Conservation (phyloP, 2,888 invertebrate species). For the Caenorhabditis panamensis region DNA sequence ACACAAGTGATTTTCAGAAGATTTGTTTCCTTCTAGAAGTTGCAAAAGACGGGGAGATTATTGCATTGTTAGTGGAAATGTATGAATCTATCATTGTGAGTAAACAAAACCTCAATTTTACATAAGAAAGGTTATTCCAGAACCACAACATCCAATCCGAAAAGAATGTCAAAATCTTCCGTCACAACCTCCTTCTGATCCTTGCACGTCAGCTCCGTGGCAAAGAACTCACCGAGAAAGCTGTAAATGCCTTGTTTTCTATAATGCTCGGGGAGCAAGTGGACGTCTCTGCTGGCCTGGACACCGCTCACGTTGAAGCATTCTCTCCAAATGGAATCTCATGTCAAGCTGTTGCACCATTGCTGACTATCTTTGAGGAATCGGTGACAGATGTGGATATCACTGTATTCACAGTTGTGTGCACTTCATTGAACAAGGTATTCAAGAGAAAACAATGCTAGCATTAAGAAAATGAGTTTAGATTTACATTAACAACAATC, state of each 20-base stretch:
- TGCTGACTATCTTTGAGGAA: slow-evolving; percentile 70
- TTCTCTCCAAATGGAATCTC: slow-evolving; percentile 72
- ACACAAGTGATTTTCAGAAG: slow-evolving; percentile 25
- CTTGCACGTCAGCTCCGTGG: slow-evolving; percentile 76
- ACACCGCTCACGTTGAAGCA: slow-evolving; percentile 70
- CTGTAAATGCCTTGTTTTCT: slow-evolving; percentile 76
- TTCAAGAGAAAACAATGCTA: not conserved
- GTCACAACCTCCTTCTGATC: slow-evolving; percentile 63
- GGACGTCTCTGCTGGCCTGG: slow-evolving; percentile 74
- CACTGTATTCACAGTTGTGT: slow-evolving; percentile 76
- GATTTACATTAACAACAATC: slow-evolving; percentile 76
- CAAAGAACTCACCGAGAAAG: slow-evolving; percentile 61
- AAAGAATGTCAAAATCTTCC: slow-evolving; percentile 46
- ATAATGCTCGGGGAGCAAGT: slow-evolving; percentile 77
- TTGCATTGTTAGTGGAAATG: slow-evolving; percentile 41
- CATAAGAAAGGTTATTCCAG: slow-evolving; percentile 12
- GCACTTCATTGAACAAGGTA: slow-evolving; percentile 75
- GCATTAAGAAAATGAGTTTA: slow-evolving; percentile 30
- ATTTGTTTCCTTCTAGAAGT: slow-evolving; percentile 40
- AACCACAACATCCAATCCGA: slow-evolving; percentile 54
- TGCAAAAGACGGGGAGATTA: slow-evolving; percentile 26
- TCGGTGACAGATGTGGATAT: slow-evolving; percentile 67
- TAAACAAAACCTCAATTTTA: not conserved
- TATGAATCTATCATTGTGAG: slow-evolving; percentile 47
- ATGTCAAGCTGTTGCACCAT: slow-evolving; percentile 71